Percentiles rank a stretch among this genome's conserved stretches.
Conservation (phyloP, 2,797 vertebrate species). For the Diplodus puntazzo region DNA sequence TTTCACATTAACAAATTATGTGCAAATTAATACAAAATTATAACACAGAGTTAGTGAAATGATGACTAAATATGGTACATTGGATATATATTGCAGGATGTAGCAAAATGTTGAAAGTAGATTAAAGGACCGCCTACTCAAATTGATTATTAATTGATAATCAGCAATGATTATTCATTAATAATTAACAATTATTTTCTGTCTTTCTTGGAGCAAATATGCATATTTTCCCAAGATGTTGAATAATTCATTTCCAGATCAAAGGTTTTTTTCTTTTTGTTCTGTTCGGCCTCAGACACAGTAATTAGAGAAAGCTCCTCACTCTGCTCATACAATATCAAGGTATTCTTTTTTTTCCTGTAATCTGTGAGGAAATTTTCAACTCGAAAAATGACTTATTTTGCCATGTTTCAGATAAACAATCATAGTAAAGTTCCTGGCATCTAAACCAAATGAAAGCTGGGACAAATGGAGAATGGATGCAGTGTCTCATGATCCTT, state of each 20-base stretch:
- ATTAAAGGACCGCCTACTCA: background rate
- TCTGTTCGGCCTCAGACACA: background rate
- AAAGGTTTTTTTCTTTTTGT: background rate
- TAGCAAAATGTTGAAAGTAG: background rate
- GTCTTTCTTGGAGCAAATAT: background rate
- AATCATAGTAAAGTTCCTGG: constrained; percentile 9
- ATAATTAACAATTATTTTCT: background rate
- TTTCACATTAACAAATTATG: background rate
- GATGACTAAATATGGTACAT: background rate
- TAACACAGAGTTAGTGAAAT: background rate
- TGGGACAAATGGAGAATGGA: constrained; percentile 26
- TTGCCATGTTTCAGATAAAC: background rate
- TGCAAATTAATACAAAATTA: background rate
- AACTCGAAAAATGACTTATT: background rate
- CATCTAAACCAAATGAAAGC: constrained; percentile 35
- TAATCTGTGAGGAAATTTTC: constrained; percentile 1
- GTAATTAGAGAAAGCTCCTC: background rate
- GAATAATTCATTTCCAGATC: background rate
- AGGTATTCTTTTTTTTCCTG: background rate
- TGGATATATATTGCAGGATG: background rate
- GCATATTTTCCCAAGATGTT: background rate
- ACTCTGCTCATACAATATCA: background rate
- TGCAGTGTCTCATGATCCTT: constrained; percentile 13
- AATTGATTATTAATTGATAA: too few relatives aligned
- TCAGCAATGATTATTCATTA: too few relatives aligned